These are phyloP conservation scores for Bombus sylvicola DNA, from an alignment of 1,140 invertebrate genomes.

Conservation along the genomic window DNA sequence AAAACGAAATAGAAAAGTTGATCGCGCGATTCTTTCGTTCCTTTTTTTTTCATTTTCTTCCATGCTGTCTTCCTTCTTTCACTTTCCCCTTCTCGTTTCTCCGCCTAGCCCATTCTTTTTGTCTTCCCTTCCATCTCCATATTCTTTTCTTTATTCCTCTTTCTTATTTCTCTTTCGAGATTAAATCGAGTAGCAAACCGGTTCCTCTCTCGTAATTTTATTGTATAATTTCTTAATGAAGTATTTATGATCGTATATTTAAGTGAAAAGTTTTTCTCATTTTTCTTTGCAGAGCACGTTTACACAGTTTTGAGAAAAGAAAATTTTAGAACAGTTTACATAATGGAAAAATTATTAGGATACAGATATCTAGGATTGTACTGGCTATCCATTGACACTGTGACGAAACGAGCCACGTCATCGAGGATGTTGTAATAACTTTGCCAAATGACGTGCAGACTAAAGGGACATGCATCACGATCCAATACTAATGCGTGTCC, in stretches of 20 bases:
- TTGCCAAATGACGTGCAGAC: conserved; percentile 71
- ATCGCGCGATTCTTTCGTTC: neutral
- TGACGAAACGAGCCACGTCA: conserved; percentile 62
- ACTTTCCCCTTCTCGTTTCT: neutral
- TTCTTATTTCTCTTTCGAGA: neutral
- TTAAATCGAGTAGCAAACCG: neutral
- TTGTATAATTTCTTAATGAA: too few species aligned
- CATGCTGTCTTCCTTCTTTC: neutral
- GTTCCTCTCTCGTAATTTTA: too few species aligned
- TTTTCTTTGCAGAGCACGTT: too few species aligned
- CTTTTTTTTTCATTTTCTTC: neutral
- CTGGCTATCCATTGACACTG: neutral
- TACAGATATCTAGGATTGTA: neutral
- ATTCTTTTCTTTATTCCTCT: neutral
- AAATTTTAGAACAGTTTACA: too few species aligned
- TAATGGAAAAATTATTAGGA: neutral
- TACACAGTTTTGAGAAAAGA: too few species aligned
- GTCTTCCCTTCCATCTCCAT: too few species aligned
- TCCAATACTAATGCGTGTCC: conserved; percentile 74
- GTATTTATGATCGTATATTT: too few species aligned
- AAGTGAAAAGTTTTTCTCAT: too few species aligned
- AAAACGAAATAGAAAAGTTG: neutral
- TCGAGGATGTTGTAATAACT: conserved; percentile 71
- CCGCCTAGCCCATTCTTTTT: too few species aligned
- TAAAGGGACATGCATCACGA: conserved; percentile 74